Evolutionary conservation across 2,113 vertebrate species (phyloP), one percentile per base, ranked within the genome.

Genomic region (Ariopsis seemanni): DNA sequence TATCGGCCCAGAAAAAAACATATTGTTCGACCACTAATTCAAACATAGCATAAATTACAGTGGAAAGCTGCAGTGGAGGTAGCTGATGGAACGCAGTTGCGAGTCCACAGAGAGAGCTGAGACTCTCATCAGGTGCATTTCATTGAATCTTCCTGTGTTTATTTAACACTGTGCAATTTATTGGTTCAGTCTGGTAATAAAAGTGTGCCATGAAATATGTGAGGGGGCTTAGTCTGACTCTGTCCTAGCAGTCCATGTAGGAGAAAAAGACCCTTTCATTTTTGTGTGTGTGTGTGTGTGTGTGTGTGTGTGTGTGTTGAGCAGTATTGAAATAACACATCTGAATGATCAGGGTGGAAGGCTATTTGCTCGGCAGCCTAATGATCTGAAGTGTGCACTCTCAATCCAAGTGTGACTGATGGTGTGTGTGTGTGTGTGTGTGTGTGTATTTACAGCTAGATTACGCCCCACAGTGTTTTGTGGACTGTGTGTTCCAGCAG

Each of bases 101-200:
- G n/a, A 58, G 69, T 89, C 84, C 85, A 88, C 79, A 87, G 87
- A 75, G 53, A 79, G 85, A 91, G 89, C 90, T 69, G 89, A 90
- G 87, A 88, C 89, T 90, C 88, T 91, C 87, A 89, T 91, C 90
- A 50, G 84, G 71, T 50, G 42, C 55, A 42, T 62, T 18, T 63
- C 57, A 20, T 4, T 55, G 65, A 67, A 22, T 58, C 17, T 0
- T 69, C 25, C 7, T 55, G 71, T 9, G 71, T 88, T 85, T 88
- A 85, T 85, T 90, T 83, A 83, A 80, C 25, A 20, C 34, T n/a
- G 12, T 62, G 25, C 62, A 34, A 15, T 42, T 86, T 82, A 71
- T 85, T 0, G 14, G 27, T 7, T 4, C 14, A 48, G 34, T 52
- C 57, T 50, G 82, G 80, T 71, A 86, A 71, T 79, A 9, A 88